phyloP scores from a whole-genome alignment of 1,140 invertebrate species.

The Helicoverpa zea region DNA sequence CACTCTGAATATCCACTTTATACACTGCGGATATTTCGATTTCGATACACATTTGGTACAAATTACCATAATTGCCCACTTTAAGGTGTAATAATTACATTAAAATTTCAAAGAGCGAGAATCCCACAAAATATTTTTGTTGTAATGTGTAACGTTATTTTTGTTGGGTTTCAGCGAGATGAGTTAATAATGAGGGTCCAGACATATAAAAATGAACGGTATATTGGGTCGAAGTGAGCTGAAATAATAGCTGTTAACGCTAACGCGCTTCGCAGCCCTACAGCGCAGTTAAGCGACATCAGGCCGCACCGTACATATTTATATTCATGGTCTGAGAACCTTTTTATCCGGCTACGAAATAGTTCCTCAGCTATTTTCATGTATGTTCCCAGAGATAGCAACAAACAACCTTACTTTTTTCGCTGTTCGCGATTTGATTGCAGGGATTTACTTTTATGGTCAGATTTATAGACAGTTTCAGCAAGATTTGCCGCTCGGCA shows the following conservation, averaged over 20 bases:
- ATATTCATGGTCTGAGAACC: constrained; percentile 78
- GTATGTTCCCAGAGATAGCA: constrained; percentile 76
- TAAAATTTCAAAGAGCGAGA: constrained; percentile 5
- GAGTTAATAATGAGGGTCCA: constrained; percentile 31
- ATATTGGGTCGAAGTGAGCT: constrained; percentile 24
- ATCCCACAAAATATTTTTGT: constrained; percentile 8
- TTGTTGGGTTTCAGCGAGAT: constrained; percentile 19
- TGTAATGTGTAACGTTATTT: constrained; percentile 21
- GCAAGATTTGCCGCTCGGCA: constrained; percentile 69
- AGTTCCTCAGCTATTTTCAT: constrained; percentile 76
- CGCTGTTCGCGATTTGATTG: constrained; percentile 84
- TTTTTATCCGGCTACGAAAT: constrained; percentile 76
- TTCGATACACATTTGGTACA: constrained; percentile 30
- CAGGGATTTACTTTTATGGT: constrained; percentile 85
- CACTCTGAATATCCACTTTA: constrained; percentile 36
- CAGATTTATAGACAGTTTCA: constrained; percentile 83
- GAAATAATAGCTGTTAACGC: constrained; percentile 36
- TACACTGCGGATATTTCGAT: constrained; percentile 25
- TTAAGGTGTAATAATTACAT: constrained; percentile 27
- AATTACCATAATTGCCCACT: constrained; percentile 32
- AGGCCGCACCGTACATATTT: constrained; percentile 74
- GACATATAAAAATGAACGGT: constrained; percentile 25
- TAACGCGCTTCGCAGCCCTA: constrained; percentile 52
- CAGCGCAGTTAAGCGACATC: constrained; percentile 62
- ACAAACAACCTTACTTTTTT: constrained; percentile 84